Base-by-base conservation (phyloP, 1,140 invertebrate genomes). In the Chironomus striatipennis region DNA sequence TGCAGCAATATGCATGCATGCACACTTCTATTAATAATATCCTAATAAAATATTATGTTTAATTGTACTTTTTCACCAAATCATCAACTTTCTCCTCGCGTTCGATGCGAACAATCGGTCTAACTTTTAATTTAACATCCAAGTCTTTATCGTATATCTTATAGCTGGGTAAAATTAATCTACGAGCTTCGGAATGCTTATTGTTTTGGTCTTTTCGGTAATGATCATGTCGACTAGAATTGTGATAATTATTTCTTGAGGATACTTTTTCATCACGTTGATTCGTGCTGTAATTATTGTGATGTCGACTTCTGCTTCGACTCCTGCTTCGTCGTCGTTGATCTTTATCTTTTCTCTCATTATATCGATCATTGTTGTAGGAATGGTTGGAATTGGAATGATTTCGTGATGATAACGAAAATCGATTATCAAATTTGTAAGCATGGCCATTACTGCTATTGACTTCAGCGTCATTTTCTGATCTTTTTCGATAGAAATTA, bases 131-230 rank as follows among this genome's bases (percentile, higher is more conserved):
- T 21, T 70, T 70, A 17, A 70, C 65, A 70, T 70, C 65, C 18
- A 70, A 70, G 18, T 70, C 65, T 70, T 70, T 70, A 70, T 70
- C 65, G 18, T 70, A 70, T 12, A 70, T 18, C 18, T 70, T 70
- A 20, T 18, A 70, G 9, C 65, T n/a, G 6, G 65, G 65, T 8
- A 70, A 9, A 15, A 70, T 17, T 18, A 70, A 21, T 70, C 65
- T 20, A 18, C 65, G 65, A 7, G 20, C 65, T 70, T 70, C 65
- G 65, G 65, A 70, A 70, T 70, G 65, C 18, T 70, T 70, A 57
- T 57, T 57, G 18, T 18, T 70, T 70, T 70, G 65, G 65, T 70
- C 65, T 70, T 21, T 70, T 70, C 65, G 17, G 65, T 21, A 20
- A 21, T 67, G 64, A 67, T 70, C 20, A 10, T 70, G 65, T 20